phyloP scores from a whole-genome alignment of 64 coral and sea anemone genomes.

The Porites lutea region DNA sequence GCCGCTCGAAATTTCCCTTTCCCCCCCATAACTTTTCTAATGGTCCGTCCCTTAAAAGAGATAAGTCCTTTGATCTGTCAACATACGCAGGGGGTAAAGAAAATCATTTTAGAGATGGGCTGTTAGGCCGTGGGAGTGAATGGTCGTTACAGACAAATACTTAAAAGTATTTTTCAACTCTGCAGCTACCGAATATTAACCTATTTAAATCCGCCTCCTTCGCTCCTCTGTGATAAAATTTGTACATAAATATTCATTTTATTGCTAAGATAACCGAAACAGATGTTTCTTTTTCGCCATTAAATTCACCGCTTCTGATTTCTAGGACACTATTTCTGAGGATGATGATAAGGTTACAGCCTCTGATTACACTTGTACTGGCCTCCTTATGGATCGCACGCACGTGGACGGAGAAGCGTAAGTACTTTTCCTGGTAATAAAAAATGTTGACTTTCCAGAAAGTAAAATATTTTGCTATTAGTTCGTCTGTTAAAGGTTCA shows the following conservation, averaged over 20 bases:
- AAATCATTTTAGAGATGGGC: conserved; percentile 20
- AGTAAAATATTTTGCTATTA: neutral
- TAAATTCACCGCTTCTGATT: neutral
- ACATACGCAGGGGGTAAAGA: conserved; percentile 10
- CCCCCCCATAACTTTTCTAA: no score
- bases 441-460: neutral
- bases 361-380: neutral
- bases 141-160: neutral
- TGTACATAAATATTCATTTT: conserved; percentile 27
- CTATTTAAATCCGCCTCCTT: neutral
- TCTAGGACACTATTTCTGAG: neutral
- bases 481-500: neutral
- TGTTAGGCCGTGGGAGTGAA: no score
- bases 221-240: neutral
- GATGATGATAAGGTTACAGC: neutral
- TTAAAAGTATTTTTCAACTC: neutral
- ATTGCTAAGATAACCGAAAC: neutral
- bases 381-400: neutral
- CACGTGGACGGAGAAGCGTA: conserved; percentile 26
- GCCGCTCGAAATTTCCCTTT: no score
- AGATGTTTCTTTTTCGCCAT: neutral
- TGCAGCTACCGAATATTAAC: neutral
- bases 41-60: no score
- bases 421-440: neutral
- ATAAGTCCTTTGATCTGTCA: neutral